Evolutionary conservation across 2,797 vertebrate species (phyloP).

Genomic region (Australoheros facetus): DNA sequence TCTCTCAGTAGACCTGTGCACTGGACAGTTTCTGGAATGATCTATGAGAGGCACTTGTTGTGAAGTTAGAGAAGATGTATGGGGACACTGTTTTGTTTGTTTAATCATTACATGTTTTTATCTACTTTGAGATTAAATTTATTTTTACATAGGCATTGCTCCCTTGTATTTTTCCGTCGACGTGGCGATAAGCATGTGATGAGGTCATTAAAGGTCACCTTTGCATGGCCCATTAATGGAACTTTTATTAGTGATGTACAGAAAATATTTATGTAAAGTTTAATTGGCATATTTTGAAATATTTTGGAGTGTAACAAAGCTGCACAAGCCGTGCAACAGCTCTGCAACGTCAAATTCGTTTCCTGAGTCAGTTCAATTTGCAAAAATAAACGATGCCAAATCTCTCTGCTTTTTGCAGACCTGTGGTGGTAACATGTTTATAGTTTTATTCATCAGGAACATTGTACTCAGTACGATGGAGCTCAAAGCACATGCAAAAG

Average conservation of each 20-base stretch:
- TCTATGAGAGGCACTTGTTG: background rate
- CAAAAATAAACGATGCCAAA: background rate
- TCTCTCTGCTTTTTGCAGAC: background rate
- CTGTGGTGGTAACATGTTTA: background rate
- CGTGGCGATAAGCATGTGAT: background rate
- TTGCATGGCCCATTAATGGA: rapidly evolving
- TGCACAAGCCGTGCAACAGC: background rate
- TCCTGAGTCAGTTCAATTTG: background rate
- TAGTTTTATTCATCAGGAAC: background rate
- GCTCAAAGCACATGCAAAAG: background rate
- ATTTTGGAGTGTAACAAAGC: background rate
- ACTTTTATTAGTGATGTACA: background rate
- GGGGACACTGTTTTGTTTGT: slow-evolving; percentile 9
- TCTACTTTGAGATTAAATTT: slow-evolving; percentile 69
- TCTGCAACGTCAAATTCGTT: background rate
- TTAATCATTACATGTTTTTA: slow-evolving; percentile 53
- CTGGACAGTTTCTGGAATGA: slow-evolving; percentile 4
- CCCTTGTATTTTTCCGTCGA: slow-evolving; percentile 12
- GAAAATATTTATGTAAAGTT: background rate
- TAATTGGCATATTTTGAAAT: background rate
- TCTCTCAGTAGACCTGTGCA: background rate
- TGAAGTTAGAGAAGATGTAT: background rate
- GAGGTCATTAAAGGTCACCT: background rate
- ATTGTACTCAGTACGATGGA: background rate
- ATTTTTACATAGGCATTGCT: slow-evolving; percentile 63